Evolutionary conservation across 2,113 vertebrate species (phyloP), one percentile per base, ranked within the genome.

Genomic region (Echinops telfairi): DNA sequence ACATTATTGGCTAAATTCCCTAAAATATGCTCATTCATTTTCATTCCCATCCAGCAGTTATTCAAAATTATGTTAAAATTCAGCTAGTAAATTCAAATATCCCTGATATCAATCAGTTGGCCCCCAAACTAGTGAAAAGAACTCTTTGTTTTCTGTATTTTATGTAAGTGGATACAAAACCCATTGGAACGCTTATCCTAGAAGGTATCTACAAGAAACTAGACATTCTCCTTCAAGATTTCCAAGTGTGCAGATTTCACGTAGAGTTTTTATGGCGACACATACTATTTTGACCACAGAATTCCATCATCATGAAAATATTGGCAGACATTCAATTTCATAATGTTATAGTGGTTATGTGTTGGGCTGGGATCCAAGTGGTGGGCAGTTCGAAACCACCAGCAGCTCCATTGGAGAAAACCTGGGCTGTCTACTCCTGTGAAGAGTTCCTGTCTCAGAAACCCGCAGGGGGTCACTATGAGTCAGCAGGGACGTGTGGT

Each of bases 251-350:
- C 27, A 86, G 43, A 29, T 79, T 83, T 43, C 53, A 40, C 7
- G 40, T 40, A 86, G 58, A 80, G 22, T 75, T 91, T 87, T 95
- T 73, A 89, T 66, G 66, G 62, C 86, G 81, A 77, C 70, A 90
- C 20, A 29, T 40, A 82, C 25, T 78, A 53, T 73, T 91, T 83
- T 47, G 40, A 79, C n/a, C 81, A 73, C n/a, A 86, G 62, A 89
- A 83, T 64, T 79, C 17, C 9, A 80, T 57, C 68, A 75, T 60
- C 22, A 31, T 75, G 76, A 40, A 73, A 62, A 25, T 79, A 33
- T 20, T 91, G 89, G 57, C 40, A 75, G 62, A 71, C 6, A 66
- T 66, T 31, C 6, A 83, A 17, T 83, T 92, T 83, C 64, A 40
- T 40, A 40, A 40, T 40, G 40, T 40, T 40, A 40, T 40, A 40